phyloP scores from a whole-genome alignment of 2,888 invertebrate genomes.

The Xestia rhomboidea region DNA sequence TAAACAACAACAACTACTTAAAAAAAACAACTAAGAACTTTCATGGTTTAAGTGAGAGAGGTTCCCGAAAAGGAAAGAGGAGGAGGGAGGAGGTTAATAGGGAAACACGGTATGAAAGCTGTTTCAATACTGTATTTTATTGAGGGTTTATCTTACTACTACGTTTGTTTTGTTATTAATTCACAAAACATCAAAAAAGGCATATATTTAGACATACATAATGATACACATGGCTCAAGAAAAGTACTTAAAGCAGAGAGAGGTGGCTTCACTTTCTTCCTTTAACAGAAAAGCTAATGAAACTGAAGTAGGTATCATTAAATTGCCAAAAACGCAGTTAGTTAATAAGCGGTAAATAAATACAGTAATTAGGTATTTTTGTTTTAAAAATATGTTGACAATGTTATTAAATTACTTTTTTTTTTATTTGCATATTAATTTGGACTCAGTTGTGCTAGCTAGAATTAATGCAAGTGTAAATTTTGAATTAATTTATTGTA shows the following conservation, averaged over 20 bases:
- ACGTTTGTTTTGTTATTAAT: background rate
- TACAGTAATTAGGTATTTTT: background rate
- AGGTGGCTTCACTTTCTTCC: background rate
- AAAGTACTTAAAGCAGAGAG: background rate
- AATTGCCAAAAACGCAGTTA: background rate
- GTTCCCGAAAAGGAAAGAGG: no score
- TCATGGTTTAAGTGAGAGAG: constrained; percentile 21
- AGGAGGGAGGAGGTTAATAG: constrained; percentile 42
- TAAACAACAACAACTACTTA: no score
- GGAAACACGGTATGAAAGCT: constrained; percentile 4
- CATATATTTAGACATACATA: background rate
- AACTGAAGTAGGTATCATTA: background rate
- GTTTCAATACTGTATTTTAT: constrained; percentile 28
- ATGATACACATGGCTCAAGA: background rate
- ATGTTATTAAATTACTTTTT: background rate
- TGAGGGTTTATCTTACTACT: background rate
- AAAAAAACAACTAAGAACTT: constrained; percentile 31
- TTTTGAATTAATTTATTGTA: constrained; percentile 31
- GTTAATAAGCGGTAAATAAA: background rate
- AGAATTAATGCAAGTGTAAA: background rate
- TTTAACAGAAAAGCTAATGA: background rate
- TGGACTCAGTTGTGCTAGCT: background rate
- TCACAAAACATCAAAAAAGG: background rate
- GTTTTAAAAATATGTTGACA: background rate
- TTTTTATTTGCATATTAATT: constrained; percentile 10